Base-by-base conservation (phyloP, 1,140 invertebrate species). In the Octopus sinensis region DNA sequence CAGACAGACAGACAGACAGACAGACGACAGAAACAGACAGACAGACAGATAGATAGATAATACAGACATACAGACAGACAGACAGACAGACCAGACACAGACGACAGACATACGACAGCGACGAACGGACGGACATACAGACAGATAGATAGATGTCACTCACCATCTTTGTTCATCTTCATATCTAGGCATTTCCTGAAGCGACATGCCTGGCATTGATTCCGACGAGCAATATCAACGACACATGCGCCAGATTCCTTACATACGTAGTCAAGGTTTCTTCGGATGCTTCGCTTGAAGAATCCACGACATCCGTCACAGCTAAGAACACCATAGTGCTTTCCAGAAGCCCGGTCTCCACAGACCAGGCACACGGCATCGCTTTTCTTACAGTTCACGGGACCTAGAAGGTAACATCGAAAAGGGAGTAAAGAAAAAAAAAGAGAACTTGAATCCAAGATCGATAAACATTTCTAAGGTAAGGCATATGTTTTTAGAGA, bases 151-250 rank as follows among this genome's bases (percentile, higher is more conserved):
- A 43, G 30, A 73, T 73, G 9, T 52, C 52, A 91, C 93, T 93
- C 92, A 97, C 96, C 96, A 90, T 98, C 96, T 91, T 94, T 94
- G 91, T 97, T 97, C 96, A 98, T 98, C 88, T 97, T 96, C 80
- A 97, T 96, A 85, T 94, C 92, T 6, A 98, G 92, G 91, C 96
- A 98, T 89, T 97, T 98, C 76, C 94, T 94, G 90, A 98, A 97
- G 56, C 97, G 93, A 87, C 97, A 98, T 0, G 96, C 95, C 90
- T 98, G 97, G 88, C 97, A 98, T 90, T 98, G 97, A 91, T 98
- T 98, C 51, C 97, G 91, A 76, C 96, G 91, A 0, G 95, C 96
- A 0, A 98, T 96, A 87, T 98, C 96, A 3, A 98, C 96, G 4
- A 97, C 92, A 87, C 97, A 98, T 6, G 93, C 92, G 0, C 95